Conservation (phyloP, 2,113 vertebrate species). For the Mesocricetus auratus region DNA sequence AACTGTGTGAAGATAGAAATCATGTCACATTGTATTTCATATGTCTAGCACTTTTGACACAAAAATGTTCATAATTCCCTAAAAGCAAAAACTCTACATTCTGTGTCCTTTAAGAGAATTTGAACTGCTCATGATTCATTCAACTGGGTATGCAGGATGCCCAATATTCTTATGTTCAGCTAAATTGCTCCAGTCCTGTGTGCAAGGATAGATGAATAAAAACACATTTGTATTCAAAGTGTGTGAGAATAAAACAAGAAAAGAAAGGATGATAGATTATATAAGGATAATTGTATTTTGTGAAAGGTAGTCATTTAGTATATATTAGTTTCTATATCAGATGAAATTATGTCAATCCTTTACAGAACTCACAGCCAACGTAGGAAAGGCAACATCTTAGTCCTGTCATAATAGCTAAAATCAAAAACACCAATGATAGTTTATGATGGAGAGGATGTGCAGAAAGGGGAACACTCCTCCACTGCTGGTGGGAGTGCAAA, state of each 20-base stretch:
- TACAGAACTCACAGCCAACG: background rate
- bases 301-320: background rate
- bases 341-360: conserved; percentile 21
- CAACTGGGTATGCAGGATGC: background rate
- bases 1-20: background rate
- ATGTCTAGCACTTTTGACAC: background rate
- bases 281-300: background rate
- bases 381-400: background rate
- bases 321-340: background rate
- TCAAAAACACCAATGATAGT: too few species aligned
- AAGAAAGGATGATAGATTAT: background rate
- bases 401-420: too few species aligned
- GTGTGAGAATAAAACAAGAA: background rate
- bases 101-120: background rate
- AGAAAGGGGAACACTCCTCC: too few species aligned
- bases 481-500: too few species aligned
- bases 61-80: background rate
- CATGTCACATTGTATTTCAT: background rate
- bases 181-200: background rate
- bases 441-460: too few species aligned
- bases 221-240: conserved; percentile 26
- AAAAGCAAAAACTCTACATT: background rate
- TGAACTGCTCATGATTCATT: background rate
- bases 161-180: background rate
- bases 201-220: background rate